A percentile compares a stretch with the other conserved stretches of the same genome.
Conservation (phyloP, 2,888 invertebrate species). For the Sycophila texana region DNA sequence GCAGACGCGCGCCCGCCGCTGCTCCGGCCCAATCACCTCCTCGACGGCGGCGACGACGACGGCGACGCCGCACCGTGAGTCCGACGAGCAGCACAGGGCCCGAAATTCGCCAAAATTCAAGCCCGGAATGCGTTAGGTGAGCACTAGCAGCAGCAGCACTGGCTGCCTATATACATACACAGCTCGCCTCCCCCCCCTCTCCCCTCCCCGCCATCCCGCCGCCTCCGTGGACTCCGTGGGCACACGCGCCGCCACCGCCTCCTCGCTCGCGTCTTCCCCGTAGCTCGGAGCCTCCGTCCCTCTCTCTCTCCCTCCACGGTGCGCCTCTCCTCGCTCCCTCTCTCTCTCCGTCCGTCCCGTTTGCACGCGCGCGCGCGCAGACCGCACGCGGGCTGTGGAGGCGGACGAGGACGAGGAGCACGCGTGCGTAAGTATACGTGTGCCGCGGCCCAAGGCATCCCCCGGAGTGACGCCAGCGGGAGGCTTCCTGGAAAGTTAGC, state of each 20-base stretch:
- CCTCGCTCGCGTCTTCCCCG: background rate
- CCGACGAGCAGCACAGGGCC: slow-evolving; percentile 58
- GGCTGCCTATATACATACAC: slow-evolving; percentile 21
- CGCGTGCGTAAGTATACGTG: no score
- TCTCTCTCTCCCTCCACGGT: background rate
- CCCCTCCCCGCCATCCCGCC: background rate
- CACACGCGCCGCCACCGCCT: background rate
- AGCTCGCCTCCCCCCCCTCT: background rate
- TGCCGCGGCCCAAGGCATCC: no score
- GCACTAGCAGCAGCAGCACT: slow-evolving; percentile 29
- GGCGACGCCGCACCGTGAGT: background rate
- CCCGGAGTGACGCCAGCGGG: no score
- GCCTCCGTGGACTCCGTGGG: background rate
- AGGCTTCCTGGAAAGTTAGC: no score
- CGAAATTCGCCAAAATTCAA: slow-evolving; percentile 77
- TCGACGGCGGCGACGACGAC: background rate
- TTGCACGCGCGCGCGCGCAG: no score
- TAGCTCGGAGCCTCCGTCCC: background rate
- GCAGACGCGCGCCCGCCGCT: background rate
- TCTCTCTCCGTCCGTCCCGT: background rate
- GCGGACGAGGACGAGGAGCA: background rate
- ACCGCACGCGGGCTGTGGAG: background rate
- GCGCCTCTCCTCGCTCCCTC: background rate
- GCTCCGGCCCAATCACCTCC: background rate
- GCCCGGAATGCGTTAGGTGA: slow-evolving; percentile 85